Conservation (phyloP, 2,113 vertebrate genomes). For the Empidonax traillii region DNA sequence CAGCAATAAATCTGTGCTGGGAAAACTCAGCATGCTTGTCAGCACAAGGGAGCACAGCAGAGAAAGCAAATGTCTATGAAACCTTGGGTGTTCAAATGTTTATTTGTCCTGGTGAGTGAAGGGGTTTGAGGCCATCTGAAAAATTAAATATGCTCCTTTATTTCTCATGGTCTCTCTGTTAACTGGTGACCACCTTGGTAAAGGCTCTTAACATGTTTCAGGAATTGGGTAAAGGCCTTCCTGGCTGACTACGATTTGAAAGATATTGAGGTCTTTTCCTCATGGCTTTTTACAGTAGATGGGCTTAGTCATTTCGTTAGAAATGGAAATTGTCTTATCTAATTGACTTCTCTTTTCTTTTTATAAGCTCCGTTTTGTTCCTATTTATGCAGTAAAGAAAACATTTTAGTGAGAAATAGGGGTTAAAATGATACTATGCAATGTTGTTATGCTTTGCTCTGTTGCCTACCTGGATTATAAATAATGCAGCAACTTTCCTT, state of each 20-base stretch:
- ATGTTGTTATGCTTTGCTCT: background rate
- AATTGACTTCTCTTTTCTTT: background rate
- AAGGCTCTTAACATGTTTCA: background rate
- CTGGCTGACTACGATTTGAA: background rate
- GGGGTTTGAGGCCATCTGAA: background rate
- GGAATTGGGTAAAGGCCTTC: background rate
- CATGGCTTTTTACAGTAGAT: background rate
- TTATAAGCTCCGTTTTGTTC: background rate
- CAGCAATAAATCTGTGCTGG: background rate
- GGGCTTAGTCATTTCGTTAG: background rate
- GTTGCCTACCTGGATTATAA: background rate
- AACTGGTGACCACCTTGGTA: rapidly evolving
- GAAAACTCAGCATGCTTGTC: background rate
- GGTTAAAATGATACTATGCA: background rate
- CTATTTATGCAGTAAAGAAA: background rate
- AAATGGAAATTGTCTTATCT: background rate
- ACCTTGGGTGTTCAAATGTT: background rate
- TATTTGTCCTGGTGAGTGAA: rapidly evolving
- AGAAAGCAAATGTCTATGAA: background rate
- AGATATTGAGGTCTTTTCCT: background rate
- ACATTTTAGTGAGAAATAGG: background rate
- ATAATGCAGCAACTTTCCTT: background rate
- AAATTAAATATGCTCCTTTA: background rate
- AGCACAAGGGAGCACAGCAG: background rate
- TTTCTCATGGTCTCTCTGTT: background rate